A percentile compares a stretch with the other conserved stretches of the same genome.
phyloP scores from a whole-genome alignment of 1,140 invertebrate species.

The Bombus terrestris region DNA sequence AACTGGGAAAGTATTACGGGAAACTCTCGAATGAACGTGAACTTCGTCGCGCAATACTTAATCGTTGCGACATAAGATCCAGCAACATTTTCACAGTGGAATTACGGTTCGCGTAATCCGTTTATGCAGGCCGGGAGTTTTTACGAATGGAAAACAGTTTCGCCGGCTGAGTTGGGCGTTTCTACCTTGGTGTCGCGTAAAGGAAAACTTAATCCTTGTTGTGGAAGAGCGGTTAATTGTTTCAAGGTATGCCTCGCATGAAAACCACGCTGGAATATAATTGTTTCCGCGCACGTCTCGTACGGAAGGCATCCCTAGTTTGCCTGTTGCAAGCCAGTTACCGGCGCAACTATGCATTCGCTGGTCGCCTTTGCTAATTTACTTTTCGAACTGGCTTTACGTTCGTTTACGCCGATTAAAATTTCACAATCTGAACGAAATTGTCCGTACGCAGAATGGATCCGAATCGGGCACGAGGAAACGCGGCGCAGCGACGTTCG shows the following conservation, averaged over 20 bases:
- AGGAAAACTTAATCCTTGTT: slow-evolving; percentile 37
- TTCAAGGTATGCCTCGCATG: slow-evolving; percentile 44
- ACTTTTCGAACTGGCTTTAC: slow-evolving; percentile 18
- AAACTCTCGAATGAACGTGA: not conserved
- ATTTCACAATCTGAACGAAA: slow-evolving; percentile 6
- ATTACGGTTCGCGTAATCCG: not conserved
- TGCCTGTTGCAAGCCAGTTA: not conserved
- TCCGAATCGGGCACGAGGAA: not conserved
- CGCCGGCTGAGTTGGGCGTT: not conserved
- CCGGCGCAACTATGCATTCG: not conserved
- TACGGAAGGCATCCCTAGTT: not conserved
- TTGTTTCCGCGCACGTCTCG: slow-evolving; percentile 53
- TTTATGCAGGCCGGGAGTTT: not conserved
- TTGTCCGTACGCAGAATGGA: not conserved
- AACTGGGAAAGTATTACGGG: not conserved
- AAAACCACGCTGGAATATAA: slow-evolving; percentile 49
- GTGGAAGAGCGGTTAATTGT: slow-evolving; percentile 52
- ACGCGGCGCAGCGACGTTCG: not conserved
- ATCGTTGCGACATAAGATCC: not conserved
- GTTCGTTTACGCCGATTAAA: slow-evolving; percentile 26
- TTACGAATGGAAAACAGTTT: not conserved
- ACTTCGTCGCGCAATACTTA: too few species aligned
- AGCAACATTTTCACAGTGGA: not conserved
- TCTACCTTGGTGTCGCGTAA: not conserved
- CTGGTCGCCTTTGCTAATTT: slow-evolving; percentile 39